Base-by-base conservation (phyloP, 2,113 vertebrate genomes). In the Petrocephalus microphthalmus region DNA sequence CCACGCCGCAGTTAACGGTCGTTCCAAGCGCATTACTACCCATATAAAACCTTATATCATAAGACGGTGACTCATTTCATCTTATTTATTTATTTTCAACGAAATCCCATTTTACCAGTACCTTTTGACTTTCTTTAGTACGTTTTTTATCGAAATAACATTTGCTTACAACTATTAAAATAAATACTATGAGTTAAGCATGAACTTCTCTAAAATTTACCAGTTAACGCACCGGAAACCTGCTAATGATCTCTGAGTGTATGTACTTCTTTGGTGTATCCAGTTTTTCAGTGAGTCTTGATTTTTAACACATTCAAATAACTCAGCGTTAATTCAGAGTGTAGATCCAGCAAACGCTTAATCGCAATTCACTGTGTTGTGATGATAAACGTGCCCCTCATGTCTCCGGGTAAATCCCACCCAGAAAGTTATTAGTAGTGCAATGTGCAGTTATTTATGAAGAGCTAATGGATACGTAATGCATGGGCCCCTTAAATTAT, bases 341-440 rank as follows among this genome's bases (percentile, higher is more conserved):
- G 22, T 83, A 19, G 19, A 87, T 67, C 10, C n/a, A 2, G 47
- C 2, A 74, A 49, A 81, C 8, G 11, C 49, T 25, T 42, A 19
- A 19, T 82, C 22, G 13, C 57, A 47, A 60, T 52, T 33, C 88
- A 87, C 90, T 88, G 91, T 13, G 87, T 92, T 89, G 89, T 91
- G 93, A 92, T 94, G 37, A 78, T 17, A 42, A 93, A 91, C 91
- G 67, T 85, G 60, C 91, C 88, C 52, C 45, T 89, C 51, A 29
- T 83, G 90, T 90, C 64, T 89, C 85, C 89, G n/a, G 17, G 81
- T 78, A 87, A 71, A 85, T 33, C 84, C n/a, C 49, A 54, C 15
- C 84, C 29, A 37, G n/a, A 86, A 89, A 82, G 81, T 88, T 85
- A 78, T 87, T 89, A 88, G 91, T 89, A 88, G 91, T 92, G 82